phyloP scores from a whole-genome alignment of 1,140 invertebrate species.

The Chionoecetes opilio region DNA sequence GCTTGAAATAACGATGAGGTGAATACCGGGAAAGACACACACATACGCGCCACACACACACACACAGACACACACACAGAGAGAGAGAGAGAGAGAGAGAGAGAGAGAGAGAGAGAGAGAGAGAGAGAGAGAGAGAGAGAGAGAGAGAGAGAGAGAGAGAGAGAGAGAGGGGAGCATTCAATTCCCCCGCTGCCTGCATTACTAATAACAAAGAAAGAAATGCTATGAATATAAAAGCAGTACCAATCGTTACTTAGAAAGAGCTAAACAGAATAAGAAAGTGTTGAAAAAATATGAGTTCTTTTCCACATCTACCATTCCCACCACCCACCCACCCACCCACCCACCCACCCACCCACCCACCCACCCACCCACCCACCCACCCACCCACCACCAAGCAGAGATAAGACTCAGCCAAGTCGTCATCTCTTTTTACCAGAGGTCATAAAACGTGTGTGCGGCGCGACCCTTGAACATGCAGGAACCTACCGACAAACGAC shows the following conservation, averaged over 20 bases:
- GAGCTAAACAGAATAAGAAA: not conserved
- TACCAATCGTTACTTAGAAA: not conserved
- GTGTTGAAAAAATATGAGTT: not conserved
- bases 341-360: not conserved
- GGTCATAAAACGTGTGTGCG: not conserved
- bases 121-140: constrained; percentile 27
- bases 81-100: too few species aligned
- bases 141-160: constrained; percentile 24
- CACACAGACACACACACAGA: too few species aligned
- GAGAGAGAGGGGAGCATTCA: not conserved
- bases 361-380: not conserved
- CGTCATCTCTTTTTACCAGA: not conserved
- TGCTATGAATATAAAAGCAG: not conserved
- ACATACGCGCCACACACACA: too few species aligned
- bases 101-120: constrained; percentile 21
- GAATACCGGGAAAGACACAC: not conserved
- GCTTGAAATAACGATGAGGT: constrained; percentile 10
- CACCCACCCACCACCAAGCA: not conserved
- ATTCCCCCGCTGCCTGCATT: not conserved
- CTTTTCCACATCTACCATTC: not conserved
- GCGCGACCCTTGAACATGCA: too few species aligned
- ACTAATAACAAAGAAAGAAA: not conserved
- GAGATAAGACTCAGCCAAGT: constrained; percentile 27
- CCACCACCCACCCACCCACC: not conserved
- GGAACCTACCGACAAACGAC: too few species aligned